Base-by-base conservation (phyloP, 2,888 invertebrate species). In the Caenorhabditis japonica region DNA sequence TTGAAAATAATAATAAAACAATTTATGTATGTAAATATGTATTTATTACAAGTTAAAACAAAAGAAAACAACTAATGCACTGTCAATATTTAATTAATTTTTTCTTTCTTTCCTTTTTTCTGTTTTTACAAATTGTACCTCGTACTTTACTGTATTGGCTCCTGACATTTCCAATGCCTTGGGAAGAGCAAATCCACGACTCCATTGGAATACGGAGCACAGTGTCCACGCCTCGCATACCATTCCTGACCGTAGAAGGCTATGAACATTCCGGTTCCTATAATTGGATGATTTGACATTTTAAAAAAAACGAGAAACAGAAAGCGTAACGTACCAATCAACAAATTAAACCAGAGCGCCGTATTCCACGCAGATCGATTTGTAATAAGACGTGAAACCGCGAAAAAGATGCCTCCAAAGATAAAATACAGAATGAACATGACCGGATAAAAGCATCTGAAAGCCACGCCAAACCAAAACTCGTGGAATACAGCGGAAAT, bases 401-500 rank as follows among this genome's bases (percentile, higher is more conserved):
- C 90, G 41, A 90, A 89, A 70, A 86, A 85, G 49, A 84, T 77
- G 13, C 85, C 89, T 12, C 94, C 93, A 30, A 92, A 89, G 0
- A 91, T 90, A 27, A 92, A 92, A 86, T 96, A 96, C 81, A 93
- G 89, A 12, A 93, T 80, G 83, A 95, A 91, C 85, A 96, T 90
- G 2, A 94, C 92, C 0, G 96, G 97, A 85, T 94, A 94, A 89
- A 94, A 94, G 88, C 94, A 93, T 33, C 93, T 92, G 82, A 95
- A 92, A 0, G 92, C 91, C 51, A 93, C 90, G 1, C 92, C 91
- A 27, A 96, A 87, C 77, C 95, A 91, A 88, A 94, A 92, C 88
- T 97, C 97, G 88, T 97, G 97, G 68, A 94, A 92, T 1, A 93
- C 83, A 0, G 95, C 93, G 0, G 96, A 96, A 12, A 94, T 89